Conservation (phyloP, 2,888 invertebrate genomes). For the Tachystola acroxantha region DNA sequence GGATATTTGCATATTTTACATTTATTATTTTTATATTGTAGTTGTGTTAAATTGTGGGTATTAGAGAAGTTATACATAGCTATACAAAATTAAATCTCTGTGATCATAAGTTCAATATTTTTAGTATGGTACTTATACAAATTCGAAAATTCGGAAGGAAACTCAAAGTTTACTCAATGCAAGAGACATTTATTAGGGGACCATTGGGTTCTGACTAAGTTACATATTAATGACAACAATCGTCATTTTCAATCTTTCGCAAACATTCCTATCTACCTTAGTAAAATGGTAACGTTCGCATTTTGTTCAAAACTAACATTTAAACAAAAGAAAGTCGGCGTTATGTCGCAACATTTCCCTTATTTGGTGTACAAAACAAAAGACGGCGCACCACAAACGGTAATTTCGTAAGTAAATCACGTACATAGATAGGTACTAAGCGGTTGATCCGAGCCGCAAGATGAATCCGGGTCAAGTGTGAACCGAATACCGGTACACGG, state of each 20-base stretch:
- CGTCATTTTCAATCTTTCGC: not conserved
- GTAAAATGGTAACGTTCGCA: not conserved
- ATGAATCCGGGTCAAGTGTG: constrained; percentile 40
- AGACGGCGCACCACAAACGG: not conserved
- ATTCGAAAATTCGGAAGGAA: too few species aligned
- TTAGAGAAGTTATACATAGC: too few species aligned
- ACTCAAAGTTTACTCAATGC: too few species aligned
- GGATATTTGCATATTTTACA: too few species aligned
- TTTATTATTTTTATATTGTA: too few species aligned
- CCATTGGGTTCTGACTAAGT: too few species aligned
- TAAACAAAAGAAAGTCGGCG: constrained; percentile 5
- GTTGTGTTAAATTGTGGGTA: too few species aligned
- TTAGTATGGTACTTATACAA: too few species aligned
- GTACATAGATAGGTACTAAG: constrained; percentile 16
- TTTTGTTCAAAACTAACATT: not conserved
- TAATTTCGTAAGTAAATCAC: constrained; percentile 21
- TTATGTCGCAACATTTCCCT: constrained; percentile 5
- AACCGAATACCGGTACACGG: constrained; percentile 39
- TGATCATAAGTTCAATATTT: too few species aligned
- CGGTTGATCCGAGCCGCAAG: constrained; percentile 17
- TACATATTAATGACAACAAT: too few species aligned
- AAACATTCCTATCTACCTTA: not conserved
- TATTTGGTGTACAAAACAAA: constrained; percentile 6
- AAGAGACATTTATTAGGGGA: too few species aligned
- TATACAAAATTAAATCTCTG: too few species aligned